These are phyloP conservation scores for Andrena trimmerana DNA, from an alignment of 2,888 invertebrate species.

Conservation along the genomic window DNA sequence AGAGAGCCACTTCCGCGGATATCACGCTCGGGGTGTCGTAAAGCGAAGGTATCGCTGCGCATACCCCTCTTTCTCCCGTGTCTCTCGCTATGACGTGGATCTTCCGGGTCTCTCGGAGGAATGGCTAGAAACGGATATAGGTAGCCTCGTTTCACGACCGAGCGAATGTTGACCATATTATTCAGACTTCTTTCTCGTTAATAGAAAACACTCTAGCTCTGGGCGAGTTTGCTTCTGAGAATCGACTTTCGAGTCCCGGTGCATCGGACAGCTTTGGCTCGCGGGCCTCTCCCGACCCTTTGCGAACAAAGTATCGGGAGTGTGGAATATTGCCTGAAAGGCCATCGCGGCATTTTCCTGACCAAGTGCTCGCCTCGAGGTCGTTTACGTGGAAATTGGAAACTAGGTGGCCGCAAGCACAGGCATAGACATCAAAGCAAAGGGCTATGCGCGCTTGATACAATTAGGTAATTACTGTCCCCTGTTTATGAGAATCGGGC, in stretches of 20 bases:
- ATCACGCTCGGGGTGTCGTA: background rate
- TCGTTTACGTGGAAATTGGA: conserved; percentile 26
- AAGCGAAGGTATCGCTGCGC: background rate
- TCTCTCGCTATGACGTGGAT: conserved; percentile 26
- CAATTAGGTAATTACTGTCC: conserved; percentile 48
- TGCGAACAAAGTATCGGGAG: background rate
- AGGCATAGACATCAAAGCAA: background rate
- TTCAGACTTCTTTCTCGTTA: conserved; percentile 13
- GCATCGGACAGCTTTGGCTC: background rate
- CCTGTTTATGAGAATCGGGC: conserved; percentile 48
- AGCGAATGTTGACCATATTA: conserved; percentile 43
- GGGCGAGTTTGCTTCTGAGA: conserved; percentile 24
- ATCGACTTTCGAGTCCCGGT: conserved; percentile 21
- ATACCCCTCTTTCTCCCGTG: conserved; percentile 4
- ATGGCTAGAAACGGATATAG: conserved; percentile 10
- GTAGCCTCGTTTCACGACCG: conserved; percentile 52
- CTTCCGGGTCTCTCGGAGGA: conserved; percentile 43
- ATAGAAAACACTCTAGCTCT: conserved; percentile 40
- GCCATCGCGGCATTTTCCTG: too few relatives aligned
- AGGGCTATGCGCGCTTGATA: background rate
- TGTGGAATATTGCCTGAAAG: too few relatives aligned
- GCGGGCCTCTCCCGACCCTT: background rate
- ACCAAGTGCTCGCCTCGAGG: background rate
- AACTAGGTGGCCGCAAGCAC: background rate
- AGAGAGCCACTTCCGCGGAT: background rate